phyloP scores from a whole-genome alignment of 2,888 invertebrate genomes.

The Crossocerus cetratus region DNA sequence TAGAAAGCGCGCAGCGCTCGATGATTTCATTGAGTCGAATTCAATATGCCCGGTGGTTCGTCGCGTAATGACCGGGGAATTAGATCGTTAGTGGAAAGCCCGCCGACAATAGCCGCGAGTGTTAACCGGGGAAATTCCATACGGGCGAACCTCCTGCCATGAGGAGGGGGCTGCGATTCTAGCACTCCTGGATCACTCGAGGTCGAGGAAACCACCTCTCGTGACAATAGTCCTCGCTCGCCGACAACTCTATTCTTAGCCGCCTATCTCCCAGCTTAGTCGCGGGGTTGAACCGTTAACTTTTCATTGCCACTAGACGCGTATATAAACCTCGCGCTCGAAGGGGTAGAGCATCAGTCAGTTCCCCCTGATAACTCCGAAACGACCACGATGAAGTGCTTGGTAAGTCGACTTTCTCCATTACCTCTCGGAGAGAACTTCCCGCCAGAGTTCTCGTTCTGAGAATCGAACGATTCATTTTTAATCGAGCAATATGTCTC shows the following conservation, averaged over 20 bases:
- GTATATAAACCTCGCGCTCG: constrained; percentile 56
- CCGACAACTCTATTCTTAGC: constrained; percentile 31
- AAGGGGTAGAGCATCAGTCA: constrained; percentile 45
- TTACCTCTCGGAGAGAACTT: too few relatives aligned
- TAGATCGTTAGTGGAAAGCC: constrained; percentile 17
- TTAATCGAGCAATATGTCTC: neutral
- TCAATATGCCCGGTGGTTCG: constrained; percentile 8
- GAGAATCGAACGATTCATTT: too few relatives aligned
- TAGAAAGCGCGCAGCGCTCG: too few relatives aligned
- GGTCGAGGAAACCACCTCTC: constrained; percentile 20
- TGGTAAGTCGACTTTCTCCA: constrained; percentile 45
- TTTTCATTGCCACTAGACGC: constrained; percentile 19
- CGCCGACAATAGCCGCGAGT: constrained; percentile 1
- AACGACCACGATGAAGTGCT: constrained; percentile 56
- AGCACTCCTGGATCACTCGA: constrained; percentile 7
- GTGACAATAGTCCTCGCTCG: constrained; percentile 35
- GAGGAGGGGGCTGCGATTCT: too few relatives aligned
- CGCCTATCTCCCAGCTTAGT: constrained; percentile 39
- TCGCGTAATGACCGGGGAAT: neutral
- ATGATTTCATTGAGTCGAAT: too few relatives aligned
- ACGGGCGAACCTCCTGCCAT: neutral
- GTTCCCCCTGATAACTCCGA: constrained; percentile 28
- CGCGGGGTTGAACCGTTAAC: constrained; percentile 37
- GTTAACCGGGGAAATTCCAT: constrained; percentile 31
- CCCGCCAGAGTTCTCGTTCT: too few relatives aligned